These are phyloP conservation scores for Cerceris ruficornis DNA, from an alignment of 2,888 invertebrate species.

Conservation along the genomic window DNA sequence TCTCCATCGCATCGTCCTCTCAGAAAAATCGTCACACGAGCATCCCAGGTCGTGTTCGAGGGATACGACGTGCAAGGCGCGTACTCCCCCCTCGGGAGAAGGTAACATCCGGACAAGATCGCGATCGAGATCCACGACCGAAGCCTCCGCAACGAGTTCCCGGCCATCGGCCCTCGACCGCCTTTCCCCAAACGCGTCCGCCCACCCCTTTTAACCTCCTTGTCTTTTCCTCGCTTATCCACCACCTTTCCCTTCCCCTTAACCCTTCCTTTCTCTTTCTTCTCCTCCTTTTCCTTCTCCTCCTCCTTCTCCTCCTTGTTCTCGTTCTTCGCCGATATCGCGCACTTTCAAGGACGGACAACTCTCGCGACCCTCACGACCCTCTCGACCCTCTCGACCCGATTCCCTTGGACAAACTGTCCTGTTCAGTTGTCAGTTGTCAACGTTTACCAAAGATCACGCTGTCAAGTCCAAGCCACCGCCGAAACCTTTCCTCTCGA, in stretches of 20 bases:
- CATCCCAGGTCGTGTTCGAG: constrained; percentile 52
- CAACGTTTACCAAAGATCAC: too few relatives aligned
- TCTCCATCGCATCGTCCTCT: constrained; percentile 73
- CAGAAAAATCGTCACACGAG: constrained; percentile 75
- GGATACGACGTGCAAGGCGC: constrained; percentile 56
- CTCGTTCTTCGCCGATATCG: background rate
- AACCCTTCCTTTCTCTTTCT: too few relatives aligned
- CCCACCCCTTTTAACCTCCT: background rate
- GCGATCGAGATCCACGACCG: constrained; percentile 78
- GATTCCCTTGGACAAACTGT: too few relatives aligned
- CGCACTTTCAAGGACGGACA: background rate
- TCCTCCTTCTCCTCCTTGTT: background rate
- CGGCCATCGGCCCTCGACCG: constrained; percentile 78
- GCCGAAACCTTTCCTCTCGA: too few relatives aligned
- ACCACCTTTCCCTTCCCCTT: background rate
- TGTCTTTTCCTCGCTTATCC: background rate
- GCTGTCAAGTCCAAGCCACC: too few relatives aligned
- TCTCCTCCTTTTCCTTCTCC: background rate
- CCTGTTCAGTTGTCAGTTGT: too few relatives aligned
- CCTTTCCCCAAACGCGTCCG: background rate
- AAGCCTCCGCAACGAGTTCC: constrained; percentile 79
- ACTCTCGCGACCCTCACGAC: too few relatives aligned
- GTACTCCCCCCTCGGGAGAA: constrained; percentile 69
- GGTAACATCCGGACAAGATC: constrained; percentile 71
- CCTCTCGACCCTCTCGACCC: too few relatives aligned